phyloP scores from a whole-genome alignment of 2,888 invertebrate species.

The Scaptomyza caliginosa region DNA sequence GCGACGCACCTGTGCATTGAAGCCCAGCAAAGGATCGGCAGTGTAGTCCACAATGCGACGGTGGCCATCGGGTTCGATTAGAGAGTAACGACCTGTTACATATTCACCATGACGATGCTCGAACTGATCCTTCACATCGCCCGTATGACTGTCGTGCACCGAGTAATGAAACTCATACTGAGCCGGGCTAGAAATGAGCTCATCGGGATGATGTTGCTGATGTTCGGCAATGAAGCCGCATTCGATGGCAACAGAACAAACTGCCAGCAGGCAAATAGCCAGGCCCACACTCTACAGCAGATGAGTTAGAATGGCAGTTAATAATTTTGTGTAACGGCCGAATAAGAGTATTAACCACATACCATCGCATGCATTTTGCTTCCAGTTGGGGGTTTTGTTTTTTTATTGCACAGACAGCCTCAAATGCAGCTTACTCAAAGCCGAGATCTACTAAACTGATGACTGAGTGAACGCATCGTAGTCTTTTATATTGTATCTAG shows the following conservation, averaged over 20 bases:
- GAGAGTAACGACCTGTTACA: slow-evolving; percentile 83
- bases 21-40: slow-evolving; percentile 82
- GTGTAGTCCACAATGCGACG: slow-evolving; percentile 83
- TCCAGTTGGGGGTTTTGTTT: slow-evolving; percentile 13
- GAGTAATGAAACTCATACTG: slow-evolving; percentile 83
- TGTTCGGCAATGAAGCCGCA: slow-evolving; percentile 62
- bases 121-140: slow-evolving; percentile 83
- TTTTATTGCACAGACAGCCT: slow-evolving; percentile 4
- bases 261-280: slow-evolving; percentile 45
- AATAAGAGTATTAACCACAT: slow-evolving; percentile 6
- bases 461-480: slow-evolving; percentile 20
- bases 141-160: slow-evolving; percentile 83
- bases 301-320: background rate
- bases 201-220: slow-evolving; percentile 60
- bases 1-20: slow-evolving; percentile 82
- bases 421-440: slow-evolving; percentile 11
- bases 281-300: slow-evolving; percentile 58
- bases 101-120: slow-evolving; percentile 83
- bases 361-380: slow-evolving; percentile 59
- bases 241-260: slow-evolving; percentile 38
- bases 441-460: slow-evolving; percentile 56
- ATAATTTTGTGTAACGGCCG: background rate
- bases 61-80: slow-evolving; percentile 83
- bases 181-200: slow-evolving; percentile 76
- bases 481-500: slow-evolving; percentile 54